Base-by-base conservation (phyloP, 2,888 invertebrate genomes). In the Slavum lentiscoides region DNA sequence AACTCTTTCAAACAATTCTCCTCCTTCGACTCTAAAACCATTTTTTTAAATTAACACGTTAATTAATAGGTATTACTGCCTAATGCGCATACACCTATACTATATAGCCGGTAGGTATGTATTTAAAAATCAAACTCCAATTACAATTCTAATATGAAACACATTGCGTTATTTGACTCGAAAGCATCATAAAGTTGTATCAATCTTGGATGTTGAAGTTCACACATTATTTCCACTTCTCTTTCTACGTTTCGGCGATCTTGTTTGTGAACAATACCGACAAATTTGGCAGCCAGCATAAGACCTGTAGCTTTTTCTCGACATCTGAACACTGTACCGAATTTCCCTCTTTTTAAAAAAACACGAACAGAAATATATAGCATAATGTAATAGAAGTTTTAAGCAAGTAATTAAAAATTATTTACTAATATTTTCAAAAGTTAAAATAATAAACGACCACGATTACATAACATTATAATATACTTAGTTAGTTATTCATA, bases 181-280 rank as follows among this genome's bases (percentile, higher is more conserved):
- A 96, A 98, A 17, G 98, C 97, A 86, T 98, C 99, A 87, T 97
- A 99, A 67, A 99, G 91, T 87, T 98, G 98, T 85, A 98, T 95
- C 73, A 99, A 92, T 83, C 97, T 89, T 53, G 97, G 97, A 89
- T 99, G 98, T 85, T 97, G 94, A 81, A 99, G 90, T 84, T 92
- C 89, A 86, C 95, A 91, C 98, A 99, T 98, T 85, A 99, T 96
- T 84, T 97, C 97, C 82, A 99, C 94, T 87, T 98, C 98, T 77
- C 97, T 90, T 87, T 96, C 95, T 83, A 97, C 97, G 85, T 96
- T 95, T 83, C 94, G 89, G 83, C 94, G 89, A 87, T 97, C 97
- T 85, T 96, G 95, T 82, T 94, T 91, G 84, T 94, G 91, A 82
- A 91, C 91, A 72, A 94, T 93, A 67, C 92, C 92, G 84, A 98